Evolutionary conservation across 2,113 vertebrate species (phyloP), one percentile per base, ranked within the genome.

Genomic region (Pelodiscus sinensis): DNA sequence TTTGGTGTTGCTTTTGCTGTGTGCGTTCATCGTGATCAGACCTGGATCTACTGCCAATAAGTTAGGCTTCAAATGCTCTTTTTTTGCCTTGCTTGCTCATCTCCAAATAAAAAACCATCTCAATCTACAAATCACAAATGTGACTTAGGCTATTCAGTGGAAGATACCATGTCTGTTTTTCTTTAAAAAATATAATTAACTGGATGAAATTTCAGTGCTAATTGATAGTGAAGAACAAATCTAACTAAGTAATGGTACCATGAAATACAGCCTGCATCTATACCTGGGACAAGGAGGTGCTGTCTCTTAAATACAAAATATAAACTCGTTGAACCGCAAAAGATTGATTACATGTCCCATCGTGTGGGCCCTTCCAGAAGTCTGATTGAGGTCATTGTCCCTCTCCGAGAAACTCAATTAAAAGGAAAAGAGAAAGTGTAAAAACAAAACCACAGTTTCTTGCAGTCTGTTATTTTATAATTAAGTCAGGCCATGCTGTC

Each of bases 21-120:
- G 79, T 89, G 84, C 31, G 1, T 19, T 87, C 1, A 50, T 16
- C 54, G 65, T 35, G n/a, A 71, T 21, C n/a, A 0, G 0, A 1
- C 55, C 15, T 0, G 9, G 92, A 84, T 11, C 83, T 65, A 50
- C 71, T 65, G 27, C 19, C 75, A 14, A 0, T 10, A 56, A 55
- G 12, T 22, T 51, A 56, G 38, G 15, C n/a, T 68, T 82, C 58
- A n/a, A 80, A 87, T 73, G n/a, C 71, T 9, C 9, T 90, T 35
- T 54, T 16, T 35, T 50, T 84, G 4, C 3, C 77, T 35, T 81
- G 16, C 78, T 84, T 82, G 2, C 51, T 94, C 27, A 54, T 0
- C 10, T 92, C 44, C 60, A 65, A 16, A 10, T 52, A 14, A 79
- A 8, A 87, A 91, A 79, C 73, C 50, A 50, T 5, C 29, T 6